Percentiles rank a stretch among this genome's conserved stretches.
Conservation (phyloP, 2,113 vertebrate species). For the Nothobranchius kuhntae region DNA sequence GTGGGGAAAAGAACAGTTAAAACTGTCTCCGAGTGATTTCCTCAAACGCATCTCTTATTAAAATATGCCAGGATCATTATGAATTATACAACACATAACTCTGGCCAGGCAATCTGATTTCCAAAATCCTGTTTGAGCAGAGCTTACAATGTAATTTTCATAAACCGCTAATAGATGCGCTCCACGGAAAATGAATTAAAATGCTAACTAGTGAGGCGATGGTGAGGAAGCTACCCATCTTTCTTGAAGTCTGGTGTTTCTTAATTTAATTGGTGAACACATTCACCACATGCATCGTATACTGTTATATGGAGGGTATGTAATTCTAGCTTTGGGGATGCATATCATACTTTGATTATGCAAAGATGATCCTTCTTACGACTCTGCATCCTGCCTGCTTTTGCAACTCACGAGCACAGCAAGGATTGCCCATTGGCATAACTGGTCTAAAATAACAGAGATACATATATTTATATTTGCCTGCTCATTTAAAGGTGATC, state of each 20-base stretch:
- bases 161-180: constrained; percentile 30
- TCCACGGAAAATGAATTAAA: constrained; percentile 32
- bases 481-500: constrained; percentile 1
- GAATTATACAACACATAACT: constrained; percentile 50
- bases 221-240: constrained; percentile 26
- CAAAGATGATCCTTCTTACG: constrained; percentile 2
- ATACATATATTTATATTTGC: constrained; percentile 20
- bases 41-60: constrained; percentile 44
- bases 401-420: constrained; percentile 18
- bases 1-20: constrained; percentile 22
- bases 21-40: constrained; percentile 39
- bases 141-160: constrained; percentile 25
- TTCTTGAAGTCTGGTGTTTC: constrained; percentile 22
- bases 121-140: constrained; percentile 36
- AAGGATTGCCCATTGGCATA: constrained; percentile 41
- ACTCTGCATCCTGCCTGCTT: constrained; percentile 1
- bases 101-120: constrained; percentile 38
- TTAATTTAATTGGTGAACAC: constrained; percentile 14
- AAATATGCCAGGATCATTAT: constrained; percentile 41
- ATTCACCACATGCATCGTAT: constrained; percentile 13
- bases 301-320: constrained; percentile 17
- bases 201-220: constrained; percentile 23
- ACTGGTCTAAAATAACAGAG: constrained; percentile 32
- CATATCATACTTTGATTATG: constrained; percentile 18
- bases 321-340: constrained; percentile 24